Conservation (phyloP, 2,113 vertebrate species). For the Sylvicapra grimmia region DNA sequence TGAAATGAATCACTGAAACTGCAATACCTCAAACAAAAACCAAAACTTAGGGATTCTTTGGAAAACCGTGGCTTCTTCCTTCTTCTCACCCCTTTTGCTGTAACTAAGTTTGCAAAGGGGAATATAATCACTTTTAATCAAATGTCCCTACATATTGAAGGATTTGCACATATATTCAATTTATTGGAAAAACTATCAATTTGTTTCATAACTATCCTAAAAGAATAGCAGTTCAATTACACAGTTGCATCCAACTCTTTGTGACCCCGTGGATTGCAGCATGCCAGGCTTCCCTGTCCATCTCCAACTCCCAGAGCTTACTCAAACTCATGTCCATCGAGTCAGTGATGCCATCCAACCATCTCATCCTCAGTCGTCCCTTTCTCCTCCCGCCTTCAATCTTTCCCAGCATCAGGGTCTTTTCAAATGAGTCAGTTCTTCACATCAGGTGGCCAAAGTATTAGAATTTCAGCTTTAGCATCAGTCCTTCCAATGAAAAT, state of each 20-base stretch:
- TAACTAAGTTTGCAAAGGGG: neutral
- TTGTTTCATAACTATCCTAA: neutral
- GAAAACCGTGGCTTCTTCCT: neutral
- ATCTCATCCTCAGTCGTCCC: neutral
- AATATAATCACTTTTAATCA: neutral
- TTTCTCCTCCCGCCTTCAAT: neutral
- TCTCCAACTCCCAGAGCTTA: neutral
- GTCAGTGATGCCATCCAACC: neutral
- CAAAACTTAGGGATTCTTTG: neutral
- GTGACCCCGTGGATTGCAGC: neutral
- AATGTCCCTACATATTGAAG: neutral
- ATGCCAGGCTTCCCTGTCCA: accelerated
- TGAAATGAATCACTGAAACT: too few species aligned
- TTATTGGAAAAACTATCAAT: neutral
- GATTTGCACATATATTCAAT: neutral
- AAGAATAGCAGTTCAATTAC: neutral
- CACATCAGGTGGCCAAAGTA: neutral
- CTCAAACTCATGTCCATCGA: neutral
- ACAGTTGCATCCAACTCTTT: neutral
- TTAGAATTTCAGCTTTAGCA: neutral
- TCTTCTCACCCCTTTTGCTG: neutral
- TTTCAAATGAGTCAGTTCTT: neutral
- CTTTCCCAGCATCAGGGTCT: neutral
- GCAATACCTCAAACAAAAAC: neutral
- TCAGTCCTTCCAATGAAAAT: neutral